A percentile compares a stretch with the other conserved stretches of the same genome.
Evolutionary conservation across 2,888 invertebrate genomes (phyloP).

Genomic region (Abscondita cerata): DNA sequence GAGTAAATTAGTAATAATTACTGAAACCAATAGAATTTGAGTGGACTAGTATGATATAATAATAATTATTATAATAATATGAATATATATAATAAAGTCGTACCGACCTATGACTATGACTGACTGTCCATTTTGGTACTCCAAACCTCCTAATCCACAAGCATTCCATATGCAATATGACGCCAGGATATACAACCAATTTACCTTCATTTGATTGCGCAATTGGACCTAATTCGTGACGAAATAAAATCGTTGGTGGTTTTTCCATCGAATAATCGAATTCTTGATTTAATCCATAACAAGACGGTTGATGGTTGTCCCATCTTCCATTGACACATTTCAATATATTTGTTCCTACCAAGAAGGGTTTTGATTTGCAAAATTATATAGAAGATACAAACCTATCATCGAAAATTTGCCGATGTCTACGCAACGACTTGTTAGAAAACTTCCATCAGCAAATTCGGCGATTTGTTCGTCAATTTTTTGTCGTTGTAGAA

Average conservation of each 20-base stretch:
- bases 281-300: conserved; percentile 83
- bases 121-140: conserved; percentile 84
- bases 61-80: no score
- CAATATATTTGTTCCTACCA: conserved; percentile 73
- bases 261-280: conserved; percentile 89
- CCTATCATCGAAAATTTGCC: conserved; percentile 83
- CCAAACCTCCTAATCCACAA: conserved; percentile 87
- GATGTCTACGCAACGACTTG: conserved; percentile 79
- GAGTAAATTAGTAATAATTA: no score
- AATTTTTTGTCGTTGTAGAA: conserved; percentile 82
- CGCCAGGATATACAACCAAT: conserved; percentile 84
- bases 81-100: no score
- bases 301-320: conserved; percentile 80
- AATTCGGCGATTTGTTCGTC: conserved; percentile 79
- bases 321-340: conserved; percentile 81
- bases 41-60: no score
- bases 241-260: conserved; percentile 83
- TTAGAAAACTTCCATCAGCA: conserved; percentile 68
- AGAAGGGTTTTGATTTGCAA: conserved; percentile 45
- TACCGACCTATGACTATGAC: conserved; percentile 70
- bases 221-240: conserved; percentile 83
- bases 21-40: no score
- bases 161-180: conserved; percentile 87
- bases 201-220: conserved; percentile 88
- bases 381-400: conserved; percentile 28